Conservation (phyloP, 2,797 vertebrate species). For the Xenops minutus region DNA sequence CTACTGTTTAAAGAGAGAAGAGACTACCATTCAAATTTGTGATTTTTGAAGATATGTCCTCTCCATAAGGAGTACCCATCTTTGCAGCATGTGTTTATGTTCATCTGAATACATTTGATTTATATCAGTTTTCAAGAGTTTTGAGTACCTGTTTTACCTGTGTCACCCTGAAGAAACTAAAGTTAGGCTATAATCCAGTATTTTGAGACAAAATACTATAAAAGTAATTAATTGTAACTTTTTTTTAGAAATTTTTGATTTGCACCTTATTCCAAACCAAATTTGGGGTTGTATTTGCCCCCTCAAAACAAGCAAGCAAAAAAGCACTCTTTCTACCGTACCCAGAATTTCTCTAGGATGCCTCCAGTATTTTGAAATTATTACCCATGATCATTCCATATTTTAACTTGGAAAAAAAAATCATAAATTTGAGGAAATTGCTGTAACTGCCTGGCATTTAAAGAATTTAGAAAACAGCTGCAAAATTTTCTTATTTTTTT, state of each 20-base stretch:
- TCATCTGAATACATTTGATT: not conserved
- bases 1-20: not conserved
- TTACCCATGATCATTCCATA: not conserved
- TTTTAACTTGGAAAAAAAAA: not conserved
- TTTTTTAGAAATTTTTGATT: not conserved
- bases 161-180: not conserved
- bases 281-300: not conserved
- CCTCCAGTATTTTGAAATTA: not conserved
- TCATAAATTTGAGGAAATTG: not conserved
- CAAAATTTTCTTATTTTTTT: not conserved
- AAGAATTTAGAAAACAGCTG: not conserved
- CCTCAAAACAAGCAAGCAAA: not conserved
- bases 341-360: not conserved
- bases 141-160: not conserved
- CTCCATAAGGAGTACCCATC: not conserved
- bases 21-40: not conserved
- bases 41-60: not conserved
- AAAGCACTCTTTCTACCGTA: not conserved
- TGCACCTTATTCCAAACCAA: not conserved
- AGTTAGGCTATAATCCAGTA: not conserved
- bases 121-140: not conserved
- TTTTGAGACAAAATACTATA: not conserved
- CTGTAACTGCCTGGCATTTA: not conserved
- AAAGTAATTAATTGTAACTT: not conserved
- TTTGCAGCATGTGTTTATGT: not conserved